These are phyloP conservation scores for Chaetodon trifascialis DNA, from an alignment of 2,113 vertebrate genomes.

Conservation along the genomic window DNA sequence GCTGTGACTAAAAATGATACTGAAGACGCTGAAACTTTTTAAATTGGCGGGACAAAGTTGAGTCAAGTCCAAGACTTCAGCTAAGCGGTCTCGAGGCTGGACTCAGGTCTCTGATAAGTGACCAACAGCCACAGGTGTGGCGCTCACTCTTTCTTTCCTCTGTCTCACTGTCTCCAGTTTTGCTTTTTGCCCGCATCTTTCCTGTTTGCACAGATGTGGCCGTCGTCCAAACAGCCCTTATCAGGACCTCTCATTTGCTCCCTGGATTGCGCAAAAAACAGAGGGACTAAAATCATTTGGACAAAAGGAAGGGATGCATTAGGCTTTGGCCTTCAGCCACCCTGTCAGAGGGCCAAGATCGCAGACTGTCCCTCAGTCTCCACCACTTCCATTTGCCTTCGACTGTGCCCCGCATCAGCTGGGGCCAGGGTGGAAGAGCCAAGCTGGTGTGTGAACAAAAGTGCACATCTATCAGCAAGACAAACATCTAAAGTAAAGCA, in stretches of 20 bases:
- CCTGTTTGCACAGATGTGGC: slow-evolving; percentile 51
- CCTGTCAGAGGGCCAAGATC: slow-evolving; percentile 69
- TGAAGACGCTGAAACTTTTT: neutral
- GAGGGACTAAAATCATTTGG: slow-evolving; percentile 72
- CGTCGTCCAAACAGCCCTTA: slow-evolving; percentile 49
- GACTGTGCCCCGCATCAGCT: slow-evolving; percentile 52
- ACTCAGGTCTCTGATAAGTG: slow-evolving; percentile 6
- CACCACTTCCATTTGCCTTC: slow-evolving; percentile 69
- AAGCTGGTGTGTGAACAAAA: slow-evolving; percentile 57
- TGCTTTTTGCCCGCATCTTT: slow-evolving; percentile 14
- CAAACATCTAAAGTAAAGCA: slow-evolving; percentile 24
- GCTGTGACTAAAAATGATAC: neutral
- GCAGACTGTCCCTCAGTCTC: slow-evolving; percentile 56
- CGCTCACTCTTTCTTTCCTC: neutral
- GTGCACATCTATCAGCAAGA: slow-evolving; percentile 29
- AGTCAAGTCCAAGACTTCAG: neutral
- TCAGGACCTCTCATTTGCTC: slow-evolving; percentile 47
- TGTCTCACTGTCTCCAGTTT: neutral
- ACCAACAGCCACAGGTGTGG: slow-evolving; percentile 15
- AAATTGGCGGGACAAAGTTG: neutral
- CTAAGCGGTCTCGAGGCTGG: neutral
- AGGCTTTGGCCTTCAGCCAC: slow-evolving; percentile 87
- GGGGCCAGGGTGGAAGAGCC: slow-evolving; percentile 66
- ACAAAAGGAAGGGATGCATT: slow-evolving; percentile 79
- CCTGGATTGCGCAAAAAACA: slow-evolving; percentile 53